Evolutionary conservation across 2,888 invertebrate genomes (phyloP), one percentile per base, ranked within the genome.

Genomic region (Cryptus armator): DNA sequence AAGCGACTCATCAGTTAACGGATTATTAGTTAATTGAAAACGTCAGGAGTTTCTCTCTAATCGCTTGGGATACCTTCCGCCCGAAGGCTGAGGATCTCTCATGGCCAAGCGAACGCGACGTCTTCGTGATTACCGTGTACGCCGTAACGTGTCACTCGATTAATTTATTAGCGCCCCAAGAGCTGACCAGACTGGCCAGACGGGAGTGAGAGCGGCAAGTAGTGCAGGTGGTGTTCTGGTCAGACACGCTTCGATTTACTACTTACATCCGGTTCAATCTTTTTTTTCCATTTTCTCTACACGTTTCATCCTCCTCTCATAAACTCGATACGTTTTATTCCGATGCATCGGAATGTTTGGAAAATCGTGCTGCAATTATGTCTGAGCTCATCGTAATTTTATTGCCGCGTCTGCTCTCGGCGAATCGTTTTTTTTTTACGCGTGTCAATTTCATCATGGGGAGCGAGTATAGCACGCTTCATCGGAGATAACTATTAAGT

Each of bases 1-100:
- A 46, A 68, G 56, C 81, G 71, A 66, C 64, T 59, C 70, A 56
- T 78, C 79, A 37, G 85, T 79, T 71, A 85, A 68, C 79, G 82
- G 85, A 82, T 85, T 82, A 85, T 85, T 85, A 67, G 82, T 85
- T 85, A 85, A 85, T 85, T 85, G 85, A 85, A 85, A 82, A 79
- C 76, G 79, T 82, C 85, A 75, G 75, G 70, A 67, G 59, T 62
- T 62, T 79, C 32, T 67, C 76, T 82, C 75, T 82, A 79, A 85
- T 82, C 85, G 82, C 29, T n/a, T 59, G 79, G 67, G 70, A 29
- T 79, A 44, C 59, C 51, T 71, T 72, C 59, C 66, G 66, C 85
- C 85, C 70, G 79, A 62, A 82, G 81, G 85, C 82, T 29, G 78
- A 75, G 53, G 79, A 79, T 76, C 79, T 51, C 62, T 66, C 37